These are phyloP conservation scores for Triplophysa dalaica DNA, from an alignment of 2,113 vertebrate genomes.

Conservation along the genomic window DNA sequence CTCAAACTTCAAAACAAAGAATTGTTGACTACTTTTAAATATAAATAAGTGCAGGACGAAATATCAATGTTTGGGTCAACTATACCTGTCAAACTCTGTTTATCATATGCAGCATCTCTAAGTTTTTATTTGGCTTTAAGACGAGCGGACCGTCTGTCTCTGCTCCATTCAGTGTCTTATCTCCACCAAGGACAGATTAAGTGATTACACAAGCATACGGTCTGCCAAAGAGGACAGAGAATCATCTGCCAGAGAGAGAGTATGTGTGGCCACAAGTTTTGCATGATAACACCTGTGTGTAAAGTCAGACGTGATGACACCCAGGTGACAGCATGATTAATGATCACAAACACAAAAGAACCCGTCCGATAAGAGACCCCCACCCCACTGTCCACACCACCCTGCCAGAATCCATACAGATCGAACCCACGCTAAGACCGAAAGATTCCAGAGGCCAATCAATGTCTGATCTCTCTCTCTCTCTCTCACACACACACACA, in stretches of 20 bases:
- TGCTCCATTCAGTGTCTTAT: constrained; percentile 50
- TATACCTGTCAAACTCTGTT: neutral
- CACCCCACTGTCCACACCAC: constrained; percentile 38
- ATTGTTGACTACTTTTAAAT: too few relatives aligned
- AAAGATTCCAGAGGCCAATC: constrained; percentile 61
- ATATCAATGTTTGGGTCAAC: too few relatives aligned
- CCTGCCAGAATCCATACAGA: constrained; percentile 59
- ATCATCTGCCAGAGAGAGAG: constrained; percentile 42
- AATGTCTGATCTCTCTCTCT: constrained; percentile 44
- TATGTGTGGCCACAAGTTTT: neutral
- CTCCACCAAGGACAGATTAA: constrained; percentile 54
- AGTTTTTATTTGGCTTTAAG: constrained; percentile 3
- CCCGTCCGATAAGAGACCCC: constrained; percentile 55
- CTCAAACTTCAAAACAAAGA: too few relatives aligned
- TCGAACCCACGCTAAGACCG: constrained; percentile 50
- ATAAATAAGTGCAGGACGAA: too few relatives aligned
- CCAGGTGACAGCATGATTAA: constrained; percentile 68
- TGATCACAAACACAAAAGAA: constrained; percentile 62
- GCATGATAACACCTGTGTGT: constrained; percentile 15
- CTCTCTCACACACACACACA: constrained; percentile 40
- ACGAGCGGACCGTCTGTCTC: neutral
- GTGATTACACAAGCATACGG: constrained; percentile 52
- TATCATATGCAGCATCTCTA: neutral
- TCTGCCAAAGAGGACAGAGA: constrained; percentile 56
- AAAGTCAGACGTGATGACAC: constrained; percentile 46